Conservation (phyloP, 2,113 vertebrate species). For the Microtus ochrogaster region DNA sequence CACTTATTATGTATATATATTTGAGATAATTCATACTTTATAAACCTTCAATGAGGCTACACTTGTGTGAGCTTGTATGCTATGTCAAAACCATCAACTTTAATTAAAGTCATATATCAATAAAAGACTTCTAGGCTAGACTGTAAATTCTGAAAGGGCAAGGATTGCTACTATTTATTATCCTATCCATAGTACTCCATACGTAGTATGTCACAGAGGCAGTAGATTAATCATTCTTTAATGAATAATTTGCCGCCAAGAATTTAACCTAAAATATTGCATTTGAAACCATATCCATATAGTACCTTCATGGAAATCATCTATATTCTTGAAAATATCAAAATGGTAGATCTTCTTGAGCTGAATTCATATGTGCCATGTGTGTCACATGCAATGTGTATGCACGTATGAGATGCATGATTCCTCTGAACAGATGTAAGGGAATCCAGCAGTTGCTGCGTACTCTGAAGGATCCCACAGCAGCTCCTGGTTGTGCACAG, state of each 20-base stretch:
- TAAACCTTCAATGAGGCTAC: neutral
- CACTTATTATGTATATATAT: neutral
- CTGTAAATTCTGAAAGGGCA: neutral
- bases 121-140: neutral
- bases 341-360: neutral
- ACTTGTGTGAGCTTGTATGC: neutral
- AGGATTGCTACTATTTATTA: neutral
- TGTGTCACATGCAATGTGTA: neutral
- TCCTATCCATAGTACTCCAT: neutral
- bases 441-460: constrained; percentile 52
- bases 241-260: neutral
- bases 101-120: neutral
- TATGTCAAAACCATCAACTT: neutral
- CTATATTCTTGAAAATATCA: neutral
- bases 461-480: constrained; percentile 37
- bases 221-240: neutral
- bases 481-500: constrained; percentile 58
- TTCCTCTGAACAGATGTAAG: neutral
- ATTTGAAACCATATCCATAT: neutral
- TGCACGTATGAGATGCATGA: neutral
- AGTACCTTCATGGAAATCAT: neutral
- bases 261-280: neutral
- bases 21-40: neutral
- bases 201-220: neutral
- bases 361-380: neutral